Evolutionary conservation across 2,888 invertebrate species (phyloP).

Genomic region (Sipha maydis): DNA sequence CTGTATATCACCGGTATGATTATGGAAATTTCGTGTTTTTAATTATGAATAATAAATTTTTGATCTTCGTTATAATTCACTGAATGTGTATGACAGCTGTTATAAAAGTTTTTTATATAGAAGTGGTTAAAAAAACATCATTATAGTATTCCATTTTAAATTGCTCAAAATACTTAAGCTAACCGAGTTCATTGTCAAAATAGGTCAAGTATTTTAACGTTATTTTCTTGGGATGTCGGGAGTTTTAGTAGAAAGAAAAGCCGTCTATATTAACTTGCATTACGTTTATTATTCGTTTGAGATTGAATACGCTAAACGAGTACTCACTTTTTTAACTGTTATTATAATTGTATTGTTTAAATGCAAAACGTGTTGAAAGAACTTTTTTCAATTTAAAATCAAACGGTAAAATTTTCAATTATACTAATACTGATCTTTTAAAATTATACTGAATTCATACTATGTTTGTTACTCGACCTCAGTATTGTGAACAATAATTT

Average conservation of each 20-base stretch:
- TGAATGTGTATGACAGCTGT: not conserved
- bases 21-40: slow-evolving; percentile 20
- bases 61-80: slow-evolving; percentile 14
- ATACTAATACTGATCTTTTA: too few relatives aligned
- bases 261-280: too few relatives aligned
- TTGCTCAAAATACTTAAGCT: slow-evolving; percentile 5
- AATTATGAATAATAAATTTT: slow-evolving; percentile 30
- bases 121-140: slow-evolving; percentile 34
- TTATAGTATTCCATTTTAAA: slow-evolving; percentile 43
- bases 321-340: slow-evolving; percentile 5
- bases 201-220: slow-evolving; percentile 11
- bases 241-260: not conserved
- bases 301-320: not conserved
- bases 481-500: too few relatives aligned
- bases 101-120: slow-evolving; percentile 4
- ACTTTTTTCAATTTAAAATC: too few relatives aligned
- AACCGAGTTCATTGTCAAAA: not conserved
- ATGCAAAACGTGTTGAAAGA: too few relatives aligned
- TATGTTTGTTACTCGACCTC: too few relatives aligned
- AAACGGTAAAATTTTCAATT: too few relatives aligned
- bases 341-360: not conserved
- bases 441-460: too few relatives aligned
- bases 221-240: not conserved
- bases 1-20: not conserved
- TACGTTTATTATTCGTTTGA: not conserved